phyloP scores from a whole-genome alignment of 2,888 invertebrate species.

The Pteria penguin region DNA sequence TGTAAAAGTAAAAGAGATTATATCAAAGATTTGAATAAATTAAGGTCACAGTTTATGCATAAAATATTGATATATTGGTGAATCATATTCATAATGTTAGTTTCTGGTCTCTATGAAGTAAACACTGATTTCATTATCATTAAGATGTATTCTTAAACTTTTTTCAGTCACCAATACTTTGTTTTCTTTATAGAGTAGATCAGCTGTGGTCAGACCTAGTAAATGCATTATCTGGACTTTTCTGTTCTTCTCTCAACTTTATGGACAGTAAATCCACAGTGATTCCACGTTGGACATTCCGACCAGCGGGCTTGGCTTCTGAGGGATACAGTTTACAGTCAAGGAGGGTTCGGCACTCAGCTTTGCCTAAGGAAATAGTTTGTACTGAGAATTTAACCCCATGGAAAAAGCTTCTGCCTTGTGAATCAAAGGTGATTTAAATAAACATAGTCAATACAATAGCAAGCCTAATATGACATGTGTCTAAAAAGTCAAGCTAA shows the following conservation, averaged over 20 bases:
- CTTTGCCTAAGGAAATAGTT: slow-evolving; percentile 96
- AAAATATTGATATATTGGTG: too few species aligned
- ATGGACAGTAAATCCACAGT: slow-evolving; percentile 89
- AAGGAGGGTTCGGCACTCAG: slow-evolving; percentile 85
- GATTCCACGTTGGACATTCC: slow-evolving; percentile 90
- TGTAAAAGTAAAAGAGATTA: too few species aligned
- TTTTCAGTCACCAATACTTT: not conserved
- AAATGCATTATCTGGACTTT: slow-evolving; percentile 94
- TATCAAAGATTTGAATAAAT: too few species aligned
- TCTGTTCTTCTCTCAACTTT: slow-evolving; percentile 98
- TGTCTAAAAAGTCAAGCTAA: not conserved
- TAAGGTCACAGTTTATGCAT: too few species aligned
- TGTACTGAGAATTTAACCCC: slow-evolving; percentile 99
- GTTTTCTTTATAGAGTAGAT: slow-evolving; percentile 84
- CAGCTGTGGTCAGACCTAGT: slow-evolving; percentile 91
- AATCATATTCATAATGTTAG: too few species aligned
- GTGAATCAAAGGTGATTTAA: slow-evolving; percentile 84
- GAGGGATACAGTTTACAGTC: slow-evolving; percentile 81
- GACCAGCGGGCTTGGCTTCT: slow-evolving; percentile 86
- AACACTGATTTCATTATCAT: too few species aligned
- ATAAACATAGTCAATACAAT: not conserved
- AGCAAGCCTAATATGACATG: not conserved
- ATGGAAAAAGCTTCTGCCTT: slow-evolving; percentile 98
- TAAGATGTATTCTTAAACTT: too few species aligned
- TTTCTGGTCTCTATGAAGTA: too few species aligned